Conservation (phyloP, 2,888 invertebrate genomes). For the Ganaspis brasiliensis region DNA sequence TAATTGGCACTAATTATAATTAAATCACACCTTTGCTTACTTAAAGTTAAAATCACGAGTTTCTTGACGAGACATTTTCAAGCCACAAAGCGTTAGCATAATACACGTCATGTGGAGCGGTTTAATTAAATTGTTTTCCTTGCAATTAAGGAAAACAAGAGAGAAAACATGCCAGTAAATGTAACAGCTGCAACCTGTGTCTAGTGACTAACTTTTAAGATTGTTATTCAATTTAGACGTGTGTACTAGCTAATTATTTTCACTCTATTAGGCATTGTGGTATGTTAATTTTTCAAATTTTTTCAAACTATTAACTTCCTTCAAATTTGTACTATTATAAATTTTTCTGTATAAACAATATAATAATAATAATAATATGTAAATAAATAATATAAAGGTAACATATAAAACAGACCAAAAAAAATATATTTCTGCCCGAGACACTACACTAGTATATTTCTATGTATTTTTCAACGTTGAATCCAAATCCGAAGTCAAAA, state of each 20-base stretch:
- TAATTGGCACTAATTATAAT: background rate
- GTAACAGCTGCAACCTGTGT: slow-evolving; percentile 51
- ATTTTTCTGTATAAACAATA: too few species aligned
- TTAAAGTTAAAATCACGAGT: slow-evolving; percentile 6
- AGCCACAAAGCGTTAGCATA: slow-evolving; percentile 14
- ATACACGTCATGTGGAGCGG: slow-evolving; percentile 30
- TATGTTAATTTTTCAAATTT: too few species aligned
- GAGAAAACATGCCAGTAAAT: slow-evolving; percentile 46
- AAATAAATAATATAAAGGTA: too few species aligned
- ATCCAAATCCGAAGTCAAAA: too few species aligned
- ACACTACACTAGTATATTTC: too few species aligned
- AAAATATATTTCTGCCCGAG: too few species aligned
- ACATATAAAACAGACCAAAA: too few species aligned
- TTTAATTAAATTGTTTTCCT: slow-evolving; percentile 55
- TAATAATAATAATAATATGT: too few species aligned
- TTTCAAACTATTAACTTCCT: too few species aligned
- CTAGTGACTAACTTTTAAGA: slow-evolving; percentile 3
- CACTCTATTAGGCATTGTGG: too few species aligned
- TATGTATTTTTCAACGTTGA: too few species aligned
- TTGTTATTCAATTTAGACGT: background rate
- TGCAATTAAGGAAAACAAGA: slow-evolving; percentile 49
- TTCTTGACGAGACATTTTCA: slow-evolving; percentile 34
- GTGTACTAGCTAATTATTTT: background rate
- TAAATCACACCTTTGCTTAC: background rate
- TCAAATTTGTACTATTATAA: too few species aligned